phyloP scores from a whole-genome alignment of 2,113 vertebrate species.

The Pterocles burchelli region DNA sequence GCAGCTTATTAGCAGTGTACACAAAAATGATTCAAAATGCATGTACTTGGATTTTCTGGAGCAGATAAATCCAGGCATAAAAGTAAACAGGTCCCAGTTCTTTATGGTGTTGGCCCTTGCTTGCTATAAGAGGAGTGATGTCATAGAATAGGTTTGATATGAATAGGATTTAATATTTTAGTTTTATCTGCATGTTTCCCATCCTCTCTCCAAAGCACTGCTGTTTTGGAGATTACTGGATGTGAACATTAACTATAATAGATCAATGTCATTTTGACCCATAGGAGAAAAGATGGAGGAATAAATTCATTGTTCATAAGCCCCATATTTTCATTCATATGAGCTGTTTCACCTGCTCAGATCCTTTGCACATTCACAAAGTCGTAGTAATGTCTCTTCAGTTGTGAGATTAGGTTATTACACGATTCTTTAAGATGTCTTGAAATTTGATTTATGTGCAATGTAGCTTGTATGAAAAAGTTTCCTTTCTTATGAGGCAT shows the following conservation, averaged over 20 bases:
- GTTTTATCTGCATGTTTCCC: not conserved
- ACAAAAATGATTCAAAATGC: not conserved
- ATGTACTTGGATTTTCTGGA: not conserved
- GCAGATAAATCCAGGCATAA: not conserved
- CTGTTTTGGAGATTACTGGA: not conserved
- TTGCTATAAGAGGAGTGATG: not conserved
- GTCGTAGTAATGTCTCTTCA: not conserved
- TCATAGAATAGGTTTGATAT: not conserved
- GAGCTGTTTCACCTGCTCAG: not conserved
- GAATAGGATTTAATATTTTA: not conserved
- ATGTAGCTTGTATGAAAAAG: not conserved
- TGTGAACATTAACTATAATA: not conserved
- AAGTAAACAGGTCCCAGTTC: not conserved
- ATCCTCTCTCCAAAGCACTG: rapidly evolving
- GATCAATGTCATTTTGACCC: not conserved
- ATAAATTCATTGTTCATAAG: not conserved
- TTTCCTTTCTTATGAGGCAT: not conserved
- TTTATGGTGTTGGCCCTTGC: rapidly evolving
- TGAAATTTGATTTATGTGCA: constrained; percentile 15
- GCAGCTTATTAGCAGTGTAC: rapidly evolving
- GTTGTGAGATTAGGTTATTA: not conserved
- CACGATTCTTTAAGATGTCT: not conserved
- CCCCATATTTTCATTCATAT: not conserved
- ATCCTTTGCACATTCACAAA: not conserved
- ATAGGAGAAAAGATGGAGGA: not conserved